Evolutionary conservation across 2,113 vertebrate species (phyloP).

Genomic region (Corvus moneduloides): DNA sequence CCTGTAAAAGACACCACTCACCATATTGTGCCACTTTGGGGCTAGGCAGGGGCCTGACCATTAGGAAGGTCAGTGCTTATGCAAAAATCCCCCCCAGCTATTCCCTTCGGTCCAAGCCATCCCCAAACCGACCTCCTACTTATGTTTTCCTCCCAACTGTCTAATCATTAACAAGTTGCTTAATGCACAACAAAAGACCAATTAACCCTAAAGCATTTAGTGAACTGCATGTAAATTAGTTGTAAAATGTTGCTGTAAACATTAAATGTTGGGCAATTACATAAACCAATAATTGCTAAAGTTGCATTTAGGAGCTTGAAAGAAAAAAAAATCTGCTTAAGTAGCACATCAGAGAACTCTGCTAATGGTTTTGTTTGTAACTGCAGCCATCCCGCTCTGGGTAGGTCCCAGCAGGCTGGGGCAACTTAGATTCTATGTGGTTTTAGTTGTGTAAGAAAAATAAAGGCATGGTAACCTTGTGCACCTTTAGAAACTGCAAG

Average conservation of each 20-base stretch:
- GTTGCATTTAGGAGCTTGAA: slow-evolving; percentile 63
- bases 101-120: slow-evolving; percentile 27
- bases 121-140: slow-evolving; percentile 57
- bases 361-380: slow-evolving; percentile 51
- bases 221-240: slow-evolving; percentile 70
- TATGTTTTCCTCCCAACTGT: slow-evolving; percentile 39
- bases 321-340: slow-evolving; percentile 41
- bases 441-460: neutral
- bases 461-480: neutral
- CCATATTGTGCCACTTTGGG: neutral
- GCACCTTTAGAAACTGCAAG: rapidly evolving
- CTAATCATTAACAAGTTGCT: slow-evolving; percentile 79
- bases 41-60: neutral
- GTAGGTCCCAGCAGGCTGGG: neutral
- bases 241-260: slow-evolving; percentile 73
- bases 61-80: slow-evolving; percentile 26
- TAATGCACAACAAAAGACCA: slow-evolving; percentile 66
- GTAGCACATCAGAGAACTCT: neutral
- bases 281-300: slow-evolving; percentile 66
- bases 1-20: neutral
- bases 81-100: neutral
- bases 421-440: neutral
- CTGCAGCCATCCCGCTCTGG: neutral
- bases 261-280: slow-evolving; percentile 73
- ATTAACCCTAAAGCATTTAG: slow-evolving; percentile 68